A percentile compares a stretch with the other conserved stretches of the same genome.
Conservation (phyloP, 2,888 invertebrate genomes). For the Gortyna flavago region DNA sequence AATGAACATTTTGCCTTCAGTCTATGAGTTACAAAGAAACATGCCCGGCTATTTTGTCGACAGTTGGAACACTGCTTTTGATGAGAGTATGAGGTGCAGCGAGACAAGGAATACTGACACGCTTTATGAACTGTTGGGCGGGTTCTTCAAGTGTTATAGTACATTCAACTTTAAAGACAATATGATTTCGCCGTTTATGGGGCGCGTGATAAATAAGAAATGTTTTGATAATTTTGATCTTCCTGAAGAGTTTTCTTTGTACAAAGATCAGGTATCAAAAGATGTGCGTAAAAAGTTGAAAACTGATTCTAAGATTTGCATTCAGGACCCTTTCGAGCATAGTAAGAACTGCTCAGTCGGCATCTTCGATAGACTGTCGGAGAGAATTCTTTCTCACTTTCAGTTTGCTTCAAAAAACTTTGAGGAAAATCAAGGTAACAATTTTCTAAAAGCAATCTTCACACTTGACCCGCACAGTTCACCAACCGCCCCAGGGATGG, state of each 20-base stretch:
- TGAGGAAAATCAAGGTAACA: constrained; percentile 54
- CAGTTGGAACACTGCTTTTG: constrained; percentile 91
- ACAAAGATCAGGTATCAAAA: constrained; percentile 74
- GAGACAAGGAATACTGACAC: constrained; percentile 71
- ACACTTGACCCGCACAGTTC: constrained; percentile 44
- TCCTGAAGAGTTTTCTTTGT: constrained; percentile 78
- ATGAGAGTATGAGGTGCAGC: constrained; percentile 68
- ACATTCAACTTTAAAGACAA: constrained; percentile 88
- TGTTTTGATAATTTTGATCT: constrained; percentile 74
- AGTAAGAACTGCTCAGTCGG: constrained; percentile 84
- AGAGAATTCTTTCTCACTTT: constrained; percentile 63
- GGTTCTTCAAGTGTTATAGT: constrained; percentile 92
- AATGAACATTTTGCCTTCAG: constrained; percentile 89
- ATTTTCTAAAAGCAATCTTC: constrained; percentile 66
- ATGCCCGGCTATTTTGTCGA: constrained; percentile 77
- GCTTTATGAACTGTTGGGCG: constrained; percentile 88
- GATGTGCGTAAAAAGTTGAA: constrained; percentile 72
- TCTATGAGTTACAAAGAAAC: constrained; percentile 84
- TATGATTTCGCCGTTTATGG: constrained; percentile 91
- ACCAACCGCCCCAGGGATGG: background rate
- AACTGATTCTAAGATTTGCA: constrained; percentile 81
- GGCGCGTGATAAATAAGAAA: constrained; percentile 81
- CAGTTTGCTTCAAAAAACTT: constrained; percentile 67
- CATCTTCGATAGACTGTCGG: constrained; percentile 69
- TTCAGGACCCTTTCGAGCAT: constrained; percentile 92